Base-by-base conservation (phyloP, 1,140 invertebrate species). In the Drosophila azteca region DNA sequence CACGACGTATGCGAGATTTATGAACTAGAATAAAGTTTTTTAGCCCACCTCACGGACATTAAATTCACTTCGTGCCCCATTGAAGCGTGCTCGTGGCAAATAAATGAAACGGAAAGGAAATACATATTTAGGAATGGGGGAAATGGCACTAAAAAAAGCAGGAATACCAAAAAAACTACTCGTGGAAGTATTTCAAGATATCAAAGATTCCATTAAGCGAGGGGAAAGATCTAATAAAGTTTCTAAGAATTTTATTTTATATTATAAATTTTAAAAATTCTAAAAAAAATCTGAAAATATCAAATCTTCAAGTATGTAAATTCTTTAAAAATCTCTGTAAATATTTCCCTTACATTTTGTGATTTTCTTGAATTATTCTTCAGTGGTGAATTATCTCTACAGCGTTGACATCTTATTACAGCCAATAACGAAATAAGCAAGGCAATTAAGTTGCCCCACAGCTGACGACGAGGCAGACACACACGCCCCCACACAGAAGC, bases 321-420 rank as follows among this genome's bases (percentile, higher is more conserved):
- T 17, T 51, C 45, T 39, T 15, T 43, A 0, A 5, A 26, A 26
- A 26, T 26, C 5, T 26, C 5, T 26, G 4, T 26, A 26, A 26
- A 5, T 8, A 45, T 39, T 45, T 45, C 4, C 24, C 24, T 26
- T 26, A 4, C 24, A n/a, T 22, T 74, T 63, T 60, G 13, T 2
- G 50, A 39, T 50, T 66, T 54, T 43, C 7, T 45, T 31, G 3
- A 50, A 49, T 22, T 69, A 20, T 20, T 20, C 17, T 20, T 20
- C 17, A 1, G 65, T 31, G 54, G 31, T 68, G 57, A 87, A 71
- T 78, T 55, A 68, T 71, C 80, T 68, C 54, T 72, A 61, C 64
- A 64, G 77, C 82, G 82, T 87, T 88, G 83, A 87, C 82, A 81
- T 88, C 83, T 72, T 79, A 88, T 82, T 82, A 88, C 83, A 66